Conservation (phyloP, 1,140 invertebrate species). For the Trichomalopsis sarcophagae region DNA sequence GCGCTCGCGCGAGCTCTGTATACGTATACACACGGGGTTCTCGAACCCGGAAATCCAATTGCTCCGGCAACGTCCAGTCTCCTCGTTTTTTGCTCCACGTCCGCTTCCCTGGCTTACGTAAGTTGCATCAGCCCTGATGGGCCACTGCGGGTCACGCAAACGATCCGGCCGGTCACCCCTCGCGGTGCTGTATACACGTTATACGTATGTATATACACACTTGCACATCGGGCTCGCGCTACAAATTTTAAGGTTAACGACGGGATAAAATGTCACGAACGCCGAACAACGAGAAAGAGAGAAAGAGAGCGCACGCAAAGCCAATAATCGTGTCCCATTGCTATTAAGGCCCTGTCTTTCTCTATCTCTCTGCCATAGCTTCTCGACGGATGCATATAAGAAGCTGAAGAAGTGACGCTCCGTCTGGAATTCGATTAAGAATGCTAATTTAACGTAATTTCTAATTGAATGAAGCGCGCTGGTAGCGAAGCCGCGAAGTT, state of each 20-base stretch:
- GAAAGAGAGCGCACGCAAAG: slow-evolving; percentile 10
- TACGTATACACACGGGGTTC: not conserved
- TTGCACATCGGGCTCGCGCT: slow-evolving; percentile 32
- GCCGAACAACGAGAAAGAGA: slow-evolving; percentile 52
- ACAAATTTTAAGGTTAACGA: slow-evolving; percentile 57
- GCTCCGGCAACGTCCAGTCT: not conserved
- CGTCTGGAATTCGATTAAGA: not conserved
- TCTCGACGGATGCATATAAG: not conserved
- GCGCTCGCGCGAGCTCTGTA: not conserved
- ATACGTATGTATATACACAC: not conserved
- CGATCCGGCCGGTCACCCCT: not conserved
- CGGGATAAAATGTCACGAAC: slow-evolving; percentile 62
- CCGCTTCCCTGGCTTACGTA: slow-evolving; percentile 18
- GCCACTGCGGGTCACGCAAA: slow-evolving; percentile 57
- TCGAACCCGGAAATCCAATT: slow-evolving; percentile 46
- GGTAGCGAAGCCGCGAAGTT: not conserved
- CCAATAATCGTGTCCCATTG: slow-evolving; percentile 14
- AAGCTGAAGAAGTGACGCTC: not conserved
- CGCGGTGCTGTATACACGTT: not conserved
- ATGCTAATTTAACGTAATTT: not conserved
- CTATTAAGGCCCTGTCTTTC: slow-evolving; percentile 10
- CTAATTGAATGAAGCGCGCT: not conserved
- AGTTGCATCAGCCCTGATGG: slow-evolving; percentile 7
- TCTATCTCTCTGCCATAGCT: not conserved
- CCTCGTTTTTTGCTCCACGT: slow-evolving; percentile 10